These are phyloP conservation scores for Cuculus canorus DNA, from an alignment of 2,797 vertebrate genomes.

Conservation along the genomic window DNA sequence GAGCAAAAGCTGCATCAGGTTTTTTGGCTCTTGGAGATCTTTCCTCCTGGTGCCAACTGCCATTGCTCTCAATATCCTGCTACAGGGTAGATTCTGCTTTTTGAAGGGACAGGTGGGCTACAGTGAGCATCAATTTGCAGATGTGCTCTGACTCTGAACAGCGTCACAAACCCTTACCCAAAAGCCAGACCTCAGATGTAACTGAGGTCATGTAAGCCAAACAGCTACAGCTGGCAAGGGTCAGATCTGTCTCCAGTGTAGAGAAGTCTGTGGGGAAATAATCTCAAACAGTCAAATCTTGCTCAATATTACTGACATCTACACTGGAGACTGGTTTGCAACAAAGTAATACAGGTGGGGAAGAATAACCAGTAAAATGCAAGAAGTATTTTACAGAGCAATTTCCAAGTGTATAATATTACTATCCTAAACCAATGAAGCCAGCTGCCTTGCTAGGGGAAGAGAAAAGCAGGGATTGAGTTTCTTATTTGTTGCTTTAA, in stretches of 20 bases:
- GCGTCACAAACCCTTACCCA: neutral
- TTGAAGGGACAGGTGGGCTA: neutral
- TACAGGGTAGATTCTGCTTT: neutral
- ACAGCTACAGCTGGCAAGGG: neutral
- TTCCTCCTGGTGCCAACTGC: neutral
- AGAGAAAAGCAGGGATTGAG: neutral
- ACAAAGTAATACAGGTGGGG: neutral
- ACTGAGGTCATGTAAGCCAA: too few species aligned
- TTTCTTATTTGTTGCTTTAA: neutral
- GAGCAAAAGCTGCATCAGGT: neutral
- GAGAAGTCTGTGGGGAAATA: neutral
- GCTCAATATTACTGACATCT: neutral
- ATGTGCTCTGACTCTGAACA: neutral
- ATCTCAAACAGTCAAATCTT: neutral
- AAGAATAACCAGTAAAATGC: neutral
- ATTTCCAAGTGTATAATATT: neutral
- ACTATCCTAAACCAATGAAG: neutral
- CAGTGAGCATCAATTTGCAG: neutral
- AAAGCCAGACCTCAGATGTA: neutral
- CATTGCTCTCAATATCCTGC: neutral
- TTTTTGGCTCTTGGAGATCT: neutral
- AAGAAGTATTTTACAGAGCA: neutral
- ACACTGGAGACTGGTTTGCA: neutral
- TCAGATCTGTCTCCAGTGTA: neutral
- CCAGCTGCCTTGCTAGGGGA: neutral